Evolutionary conservation across 2,113 vertebrate species (phyloP).

Genomic region (Nibea albiflora): DNA sequence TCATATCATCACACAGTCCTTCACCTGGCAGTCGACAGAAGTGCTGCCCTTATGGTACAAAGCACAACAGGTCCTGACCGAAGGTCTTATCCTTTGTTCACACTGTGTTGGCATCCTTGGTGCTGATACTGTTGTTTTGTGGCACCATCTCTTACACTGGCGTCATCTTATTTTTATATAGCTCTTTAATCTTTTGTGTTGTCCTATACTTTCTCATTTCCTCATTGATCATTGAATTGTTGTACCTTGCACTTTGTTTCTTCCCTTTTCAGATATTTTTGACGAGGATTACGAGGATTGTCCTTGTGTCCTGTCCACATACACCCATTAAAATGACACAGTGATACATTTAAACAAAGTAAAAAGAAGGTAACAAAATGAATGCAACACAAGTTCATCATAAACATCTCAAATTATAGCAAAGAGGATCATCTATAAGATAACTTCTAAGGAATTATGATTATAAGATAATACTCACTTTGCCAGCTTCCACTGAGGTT

Average conservation of each 20-base stretch:
- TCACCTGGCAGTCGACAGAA: constrained; percentile 1
- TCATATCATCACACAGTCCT: neutral
- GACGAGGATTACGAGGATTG: neutral
- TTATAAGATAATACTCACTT: neutral
- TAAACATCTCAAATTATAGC: neutral
- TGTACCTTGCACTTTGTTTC: neutral
- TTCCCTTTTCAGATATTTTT: neutral
- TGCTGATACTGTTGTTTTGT: constrained; percentile 10
- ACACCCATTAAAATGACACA: neutral
- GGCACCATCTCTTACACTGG: neutral
- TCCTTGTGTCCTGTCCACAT: neutral
- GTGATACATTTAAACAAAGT: neutral
- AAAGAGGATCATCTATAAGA: neutral
- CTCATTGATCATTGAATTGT: neutral
- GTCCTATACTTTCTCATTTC: neutral
- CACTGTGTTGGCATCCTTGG: neutral
- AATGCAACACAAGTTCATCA: neutral
- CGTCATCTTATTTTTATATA: neutral
- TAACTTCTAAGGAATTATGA: neutral
- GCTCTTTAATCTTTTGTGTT: neutral
- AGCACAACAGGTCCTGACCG: constrained; percentile 15
- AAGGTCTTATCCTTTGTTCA: neutral
- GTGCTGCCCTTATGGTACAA: neutral
- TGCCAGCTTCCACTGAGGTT: neutral
- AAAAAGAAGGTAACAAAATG: neutral